Evolutionary conservation across 2,797 vertebrate species (phyloP).

Genomic region (Urosaurus nigricauda): DNA sequence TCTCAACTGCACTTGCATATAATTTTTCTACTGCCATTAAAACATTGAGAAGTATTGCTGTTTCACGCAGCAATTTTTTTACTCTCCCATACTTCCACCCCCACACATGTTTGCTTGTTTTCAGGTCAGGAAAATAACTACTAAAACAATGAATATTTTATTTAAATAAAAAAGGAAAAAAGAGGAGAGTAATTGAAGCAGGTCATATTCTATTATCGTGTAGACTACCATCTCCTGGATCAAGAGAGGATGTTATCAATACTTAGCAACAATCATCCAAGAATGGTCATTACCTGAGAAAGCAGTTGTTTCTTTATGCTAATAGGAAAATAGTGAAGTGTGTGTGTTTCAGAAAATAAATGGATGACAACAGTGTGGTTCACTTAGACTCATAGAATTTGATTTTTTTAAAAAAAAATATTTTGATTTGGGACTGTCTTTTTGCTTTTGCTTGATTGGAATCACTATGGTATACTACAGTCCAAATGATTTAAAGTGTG

Average conservation of each 20-base stretch:
- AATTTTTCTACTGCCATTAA: slow-evolving; percentile 71
- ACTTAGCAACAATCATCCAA: neutral
- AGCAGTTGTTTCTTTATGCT: neutral
- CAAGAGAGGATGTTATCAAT: slow-evolving; percentile 1
- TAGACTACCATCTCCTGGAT: neutral
- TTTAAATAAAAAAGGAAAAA: slow-evolving; percentile 34
- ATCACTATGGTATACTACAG: neutral
- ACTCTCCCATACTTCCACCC: neutral
- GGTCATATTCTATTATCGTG: neutral
- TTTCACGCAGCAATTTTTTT: slow-evolving; percentile 55
- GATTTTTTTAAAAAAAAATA: slow-evolving; percentile 29
- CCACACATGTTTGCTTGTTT: slow-evolving; percentile 15
- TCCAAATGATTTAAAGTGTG: neutral
- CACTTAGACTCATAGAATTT: slow-evolving; percentile 17
- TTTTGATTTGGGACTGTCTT: neutral
- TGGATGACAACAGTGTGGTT: neutral
- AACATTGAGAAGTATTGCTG: slow-evolving; percentile 60
- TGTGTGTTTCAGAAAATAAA: slow-evolving; percentile 4
- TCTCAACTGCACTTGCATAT: slow-evolving; percentile 61
- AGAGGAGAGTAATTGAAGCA: neutral
- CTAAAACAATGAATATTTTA: slow-evolving; percentile 21
- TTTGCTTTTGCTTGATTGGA: neutral
- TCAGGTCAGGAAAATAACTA: slow-evolving; percentile 36
- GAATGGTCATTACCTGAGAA: neutral
- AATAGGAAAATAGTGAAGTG: neutral